phyloP scores from a whole-genome alignment of 2,113 vertebrate species.

The Oxyruncus cristatus region DNA sequence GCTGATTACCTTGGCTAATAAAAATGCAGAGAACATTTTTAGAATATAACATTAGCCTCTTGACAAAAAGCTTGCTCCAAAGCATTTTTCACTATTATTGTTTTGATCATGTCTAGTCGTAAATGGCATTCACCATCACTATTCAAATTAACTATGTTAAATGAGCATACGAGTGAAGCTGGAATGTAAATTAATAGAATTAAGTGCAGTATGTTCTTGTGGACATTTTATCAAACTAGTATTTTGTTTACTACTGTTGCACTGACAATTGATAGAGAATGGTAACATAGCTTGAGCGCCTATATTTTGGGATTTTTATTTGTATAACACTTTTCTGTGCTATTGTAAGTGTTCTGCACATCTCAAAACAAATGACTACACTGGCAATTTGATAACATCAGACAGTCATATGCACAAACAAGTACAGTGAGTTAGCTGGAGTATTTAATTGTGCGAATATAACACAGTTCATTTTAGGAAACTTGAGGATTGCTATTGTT shows the following conservation, averaged over 20 bases:
- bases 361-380: not conserved
- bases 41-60: not conserved
- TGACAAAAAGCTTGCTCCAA: not conserved
- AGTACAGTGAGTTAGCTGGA: not conserved
- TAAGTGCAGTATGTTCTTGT: not conserved
- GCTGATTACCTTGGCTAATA: not conserved
- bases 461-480: not conserved
- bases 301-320: not conserved
- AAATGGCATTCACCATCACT: not conserved
- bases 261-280: not conserved
- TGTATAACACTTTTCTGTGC: not conserved
- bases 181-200: not conserved
- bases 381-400: not conserved
- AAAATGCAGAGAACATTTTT: not conserved
- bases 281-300: not conserved
- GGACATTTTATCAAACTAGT: not conserved
- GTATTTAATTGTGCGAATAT: not conserved
- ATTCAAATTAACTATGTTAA: not conserved
- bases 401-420: not conserved
- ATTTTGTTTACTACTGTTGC: not conserved
- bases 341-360: not conserved
- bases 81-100: not conserved
- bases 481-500: not conserved
- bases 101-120: not conserved
- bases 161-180: not conserved